These are phyloP conservation scores for Goniozus legneri DNA, from an alignment of 1,140 invertebrate genomes.

Conservation along the genomic window DNA sequence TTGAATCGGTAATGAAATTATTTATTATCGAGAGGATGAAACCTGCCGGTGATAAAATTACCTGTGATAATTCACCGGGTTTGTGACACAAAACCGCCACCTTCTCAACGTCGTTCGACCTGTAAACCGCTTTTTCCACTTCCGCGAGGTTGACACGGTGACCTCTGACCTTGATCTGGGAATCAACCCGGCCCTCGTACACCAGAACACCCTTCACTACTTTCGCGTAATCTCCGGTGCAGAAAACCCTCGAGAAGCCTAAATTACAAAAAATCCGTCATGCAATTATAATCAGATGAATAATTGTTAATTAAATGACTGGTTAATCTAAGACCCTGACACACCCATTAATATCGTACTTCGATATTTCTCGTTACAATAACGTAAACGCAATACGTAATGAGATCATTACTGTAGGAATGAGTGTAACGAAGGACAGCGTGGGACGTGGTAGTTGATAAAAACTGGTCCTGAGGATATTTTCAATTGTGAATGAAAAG, in stretches of 20 bases:
- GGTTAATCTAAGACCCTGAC: not conserved
- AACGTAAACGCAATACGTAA: too few relatives aligned
- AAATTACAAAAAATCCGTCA: not conserved
- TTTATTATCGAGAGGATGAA: not conserved
- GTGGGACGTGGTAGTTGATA: too few relatives aligned
- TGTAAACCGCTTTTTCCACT: constrained; percentile 68
- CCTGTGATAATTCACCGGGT: constrained; percentile 65
- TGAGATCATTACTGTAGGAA: too few relatives aligned
- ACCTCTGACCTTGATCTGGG: constrained; percentile 83
- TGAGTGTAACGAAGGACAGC: too few relatives aligned
- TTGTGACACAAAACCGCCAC: constrained; percentile 74
- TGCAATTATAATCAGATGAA: constrained; percentile 6
- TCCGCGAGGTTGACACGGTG: constrained; percentile 81
- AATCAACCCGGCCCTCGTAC: constrained; percentile 81
- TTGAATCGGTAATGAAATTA: constrained; percentile 51
- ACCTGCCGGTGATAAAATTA: constrained; percentile 24
- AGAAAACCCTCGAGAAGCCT: constrained; percentile 68
- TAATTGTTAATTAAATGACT: constrained; percentile 1
- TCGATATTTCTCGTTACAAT: too few relatives aligned
- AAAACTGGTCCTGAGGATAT: too few relatives aligned
- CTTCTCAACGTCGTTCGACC: constrained; percentile 60
- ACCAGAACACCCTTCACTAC: constrained; percentile 68
- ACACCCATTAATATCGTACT: too few relatives aligned
- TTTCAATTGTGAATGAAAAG: too few relatives aligned
- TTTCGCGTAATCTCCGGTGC: constrained; percentile 79